Conservation (phyloP, 2,888 invertebrate species). For the Diadromus collaris region DNA sequence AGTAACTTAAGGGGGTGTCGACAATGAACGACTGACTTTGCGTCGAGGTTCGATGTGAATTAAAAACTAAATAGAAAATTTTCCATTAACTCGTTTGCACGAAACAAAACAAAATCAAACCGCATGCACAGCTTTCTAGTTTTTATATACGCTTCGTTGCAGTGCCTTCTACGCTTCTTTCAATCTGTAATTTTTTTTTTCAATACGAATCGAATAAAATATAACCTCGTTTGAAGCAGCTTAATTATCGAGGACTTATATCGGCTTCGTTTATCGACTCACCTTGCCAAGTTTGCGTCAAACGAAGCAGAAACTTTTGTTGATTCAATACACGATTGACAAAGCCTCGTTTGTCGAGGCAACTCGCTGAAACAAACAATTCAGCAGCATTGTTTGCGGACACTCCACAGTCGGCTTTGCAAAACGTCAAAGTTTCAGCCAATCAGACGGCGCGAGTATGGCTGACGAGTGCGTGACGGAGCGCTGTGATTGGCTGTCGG, state of each 20-base stretch:
- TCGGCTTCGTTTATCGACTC: not conserved
- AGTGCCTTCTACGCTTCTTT: not conserved
- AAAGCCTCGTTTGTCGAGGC: not conserved
- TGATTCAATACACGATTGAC: not conserved
- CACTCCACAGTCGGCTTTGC: not conserved
- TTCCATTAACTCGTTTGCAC: not conserved
- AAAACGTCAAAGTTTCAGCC: conserved; percentile 9
- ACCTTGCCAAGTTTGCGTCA: not conserved
- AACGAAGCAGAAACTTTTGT: not conserved
- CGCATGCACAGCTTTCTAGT: not conserved
- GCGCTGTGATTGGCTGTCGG: not conserved
- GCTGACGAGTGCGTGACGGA: not conserved
- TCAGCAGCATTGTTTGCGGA: not conserved
- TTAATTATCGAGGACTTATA: not conserved
- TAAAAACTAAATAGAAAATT: not conserved
- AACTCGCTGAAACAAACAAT: not conserved
- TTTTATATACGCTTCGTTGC: not conserved
- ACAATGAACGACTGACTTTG: not conserved
- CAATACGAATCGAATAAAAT: not conserved
- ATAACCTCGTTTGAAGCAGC: not conserved
- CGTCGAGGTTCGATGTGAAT: not conserved
- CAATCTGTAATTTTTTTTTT: not conserved
- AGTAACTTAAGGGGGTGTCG: conserved; percentile 4
- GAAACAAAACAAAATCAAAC: not conserved
- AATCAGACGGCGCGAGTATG: not conserved